phyloP scores from a whole-genome alignment of 2,113 vertebrate genomes.

The Osmerus mordax region DNA sequence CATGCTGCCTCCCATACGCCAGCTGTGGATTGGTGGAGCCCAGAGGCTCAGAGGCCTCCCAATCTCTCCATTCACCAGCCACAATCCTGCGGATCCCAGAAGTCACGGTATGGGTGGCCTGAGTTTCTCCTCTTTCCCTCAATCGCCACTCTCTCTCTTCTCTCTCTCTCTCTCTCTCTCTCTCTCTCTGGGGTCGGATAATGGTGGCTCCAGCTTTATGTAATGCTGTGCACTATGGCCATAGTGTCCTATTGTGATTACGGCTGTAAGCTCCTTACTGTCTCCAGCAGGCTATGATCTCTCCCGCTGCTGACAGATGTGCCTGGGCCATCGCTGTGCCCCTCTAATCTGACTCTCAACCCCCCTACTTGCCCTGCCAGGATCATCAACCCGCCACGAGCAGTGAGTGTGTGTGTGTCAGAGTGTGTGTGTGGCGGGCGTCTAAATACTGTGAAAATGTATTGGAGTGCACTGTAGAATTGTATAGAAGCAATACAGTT shows the following conservation, averaged over 20 bases:
- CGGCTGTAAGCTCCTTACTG: slow-evolving; percentile 70
- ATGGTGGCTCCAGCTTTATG: slow-evolving; percentile 54
- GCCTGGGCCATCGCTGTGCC: slow-evolving; percentile 13
- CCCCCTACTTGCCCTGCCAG: slow-evolving; percentile 49
- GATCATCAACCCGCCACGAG: not conserved
- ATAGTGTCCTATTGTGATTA: slow-evolving; percentile 67
- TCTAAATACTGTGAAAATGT: not conserved
- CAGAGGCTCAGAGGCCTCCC: too few relatives aligned
- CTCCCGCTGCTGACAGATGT: slow-evolving; percentile 57
- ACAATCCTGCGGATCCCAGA: too few relatives aligned
- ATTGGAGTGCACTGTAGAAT: too few relatives aligned
- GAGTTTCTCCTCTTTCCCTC: too few relatives aligned
- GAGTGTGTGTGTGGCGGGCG: not conserved
- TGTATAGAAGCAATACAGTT: too few relatives aligned
- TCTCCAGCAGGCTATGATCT: slow-evolving; percentile 55
- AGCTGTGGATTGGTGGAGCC: too few relatives aligned
- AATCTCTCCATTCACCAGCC: too few relatives aligned
- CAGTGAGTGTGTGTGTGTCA: not conserved
- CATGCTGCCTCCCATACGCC: too few relatives aligned
- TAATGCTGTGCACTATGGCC: slow-evolving; percentile 54
- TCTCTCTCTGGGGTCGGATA: slow-evolving; percentile 40
- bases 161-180: slow-evolving; percentile 1
- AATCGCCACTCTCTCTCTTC: not conserved
- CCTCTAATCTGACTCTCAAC: slow-evolving; percentile 10
- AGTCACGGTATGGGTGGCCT: too few relatives aligned